phyloP scores from a whole-genome alignment of 2,113 vertebrate genomes.

The Muntiacus muntjak region DNA sequence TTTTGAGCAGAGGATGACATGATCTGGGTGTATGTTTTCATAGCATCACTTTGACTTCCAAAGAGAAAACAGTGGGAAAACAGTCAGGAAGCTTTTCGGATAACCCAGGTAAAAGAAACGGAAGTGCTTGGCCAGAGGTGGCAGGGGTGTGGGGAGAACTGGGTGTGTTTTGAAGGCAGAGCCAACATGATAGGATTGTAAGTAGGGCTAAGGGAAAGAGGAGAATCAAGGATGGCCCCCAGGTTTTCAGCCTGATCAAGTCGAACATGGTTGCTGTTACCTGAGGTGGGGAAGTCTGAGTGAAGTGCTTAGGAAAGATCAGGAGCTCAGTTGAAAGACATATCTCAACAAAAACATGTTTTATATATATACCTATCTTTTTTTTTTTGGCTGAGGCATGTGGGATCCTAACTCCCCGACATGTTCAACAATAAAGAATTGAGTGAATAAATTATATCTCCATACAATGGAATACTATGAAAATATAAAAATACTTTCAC shows the following conservation, averaged over 20 bases:
- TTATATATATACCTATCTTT: neutral
- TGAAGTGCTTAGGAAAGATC: neutral
- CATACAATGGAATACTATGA: neutral
- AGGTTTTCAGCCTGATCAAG: neutral
- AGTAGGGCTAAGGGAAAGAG: neutral
- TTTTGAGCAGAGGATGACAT: neutral
- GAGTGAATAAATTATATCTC: neutral
- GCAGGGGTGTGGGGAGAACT: neutral
- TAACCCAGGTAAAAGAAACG: neutral
- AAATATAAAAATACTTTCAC: neutral
- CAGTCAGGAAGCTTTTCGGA: neutral
- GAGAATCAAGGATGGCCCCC: neutral
- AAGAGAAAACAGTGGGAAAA: neutral
- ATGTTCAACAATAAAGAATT: neutral
- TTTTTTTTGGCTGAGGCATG: neutral
- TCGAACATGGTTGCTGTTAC: neutral
- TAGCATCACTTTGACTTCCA: neutral
- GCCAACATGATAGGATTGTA: neutral
- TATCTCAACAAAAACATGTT: neutral
- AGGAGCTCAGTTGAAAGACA: neutral
- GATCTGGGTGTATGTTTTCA: neutral
- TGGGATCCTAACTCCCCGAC: neutral
- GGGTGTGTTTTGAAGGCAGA: neutral
- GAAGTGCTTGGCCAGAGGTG: neutral
- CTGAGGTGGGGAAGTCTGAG: neutral